A percentile compares a stretch with the other conserved stretches of the same genome.
phyloP scores from a whole-genome alignment of 2,113 vertebrate genomes.

The Bettongia penicillata region DNA sequence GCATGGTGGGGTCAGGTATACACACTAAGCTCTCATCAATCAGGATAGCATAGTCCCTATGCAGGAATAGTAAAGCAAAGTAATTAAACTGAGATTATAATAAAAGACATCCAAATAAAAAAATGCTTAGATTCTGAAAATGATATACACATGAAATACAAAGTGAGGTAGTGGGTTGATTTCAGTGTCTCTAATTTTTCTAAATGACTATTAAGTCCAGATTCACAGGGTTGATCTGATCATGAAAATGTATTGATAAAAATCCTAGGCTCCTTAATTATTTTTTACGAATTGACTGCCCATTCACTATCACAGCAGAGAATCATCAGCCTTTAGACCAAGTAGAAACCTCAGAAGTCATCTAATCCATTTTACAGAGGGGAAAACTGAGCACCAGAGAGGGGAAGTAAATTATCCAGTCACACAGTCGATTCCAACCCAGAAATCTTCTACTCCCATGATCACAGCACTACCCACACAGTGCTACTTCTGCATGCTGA shows the following conservation, averaged over 20 bases:
- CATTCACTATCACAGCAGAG: neutral
- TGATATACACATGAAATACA: neutral
- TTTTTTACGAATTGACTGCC: neutral
- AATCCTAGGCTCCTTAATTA: neutral
- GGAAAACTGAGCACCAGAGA: neutral
- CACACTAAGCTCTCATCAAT: neutral
- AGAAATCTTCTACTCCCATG: neutral
- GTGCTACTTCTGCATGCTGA: neutral
- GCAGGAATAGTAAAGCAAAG: neutral
- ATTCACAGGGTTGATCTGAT: neutral
- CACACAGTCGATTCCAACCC: neutral
- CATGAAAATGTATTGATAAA: fast-evolving
- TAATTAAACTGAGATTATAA: neutral
- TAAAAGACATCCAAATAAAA: neutral
- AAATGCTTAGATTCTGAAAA: neutral
- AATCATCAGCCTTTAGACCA: neutral
- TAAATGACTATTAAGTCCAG: neutral
- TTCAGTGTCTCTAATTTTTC: neutral
- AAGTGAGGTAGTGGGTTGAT: neutral
- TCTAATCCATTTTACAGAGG: neutral
- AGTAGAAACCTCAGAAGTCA: neutral
- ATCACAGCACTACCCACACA: neutral
- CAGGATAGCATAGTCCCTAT: neutral
- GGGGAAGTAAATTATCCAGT: neutral
- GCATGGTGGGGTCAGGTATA: neutral